A percentile compares a stretch with the other conserved stretches of the same genome.
phyloP scores from a whole-genome alignment of 2,888 invertebrate species.

The Himalopsyche tibetana region DNA sequence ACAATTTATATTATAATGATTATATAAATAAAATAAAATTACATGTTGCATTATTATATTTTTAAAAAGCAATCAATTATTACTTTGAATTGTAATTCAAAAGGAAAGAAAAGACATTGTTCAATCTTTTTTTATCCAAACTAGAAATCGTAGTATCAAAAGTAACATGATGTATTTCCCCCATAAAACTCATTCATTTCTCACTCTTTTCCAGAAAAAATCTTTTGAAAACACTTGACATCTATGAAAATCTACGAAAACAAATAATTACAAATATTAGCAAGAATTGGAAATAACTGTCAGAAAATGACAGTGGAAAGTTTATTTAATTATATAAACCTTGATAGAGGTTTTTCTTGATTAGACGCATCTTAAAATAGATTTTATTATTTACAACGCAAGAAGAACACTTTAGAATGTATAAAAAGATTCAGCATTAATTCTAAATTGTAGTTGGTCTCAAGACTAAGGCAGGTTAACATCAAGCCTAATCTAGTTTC shows the following conservation, averaged over 20 bases:
- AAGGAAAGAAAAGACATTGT: no score
- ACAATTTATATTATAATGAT: no score
- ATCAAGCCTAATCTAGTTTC: conserved; percentile 39
- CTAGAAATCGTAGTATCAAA: no score
- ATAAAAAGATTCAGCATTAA: conserved; percentile 50
- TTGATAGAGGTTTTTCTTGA: neutral
- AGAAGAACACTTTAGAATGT: conserved; percentile 60
- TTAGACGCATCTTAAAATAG: conserved; percentile 38
- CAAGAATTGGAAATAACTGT: neutral
- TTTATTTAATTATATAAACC: neutral
- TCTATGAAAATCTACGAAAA: neutral
- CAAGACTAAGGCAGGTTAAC: conserved; percentile 61
- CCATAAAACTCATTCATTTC: no score
- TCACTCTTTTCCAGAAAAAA: no score
- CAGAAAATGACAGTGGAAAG: neutral
- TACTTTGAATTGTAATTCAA: no score
- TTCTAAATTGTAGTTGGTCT: conserved; percentile 62
- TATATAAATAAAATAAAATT: no score
- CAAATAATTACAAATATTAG: neutral
- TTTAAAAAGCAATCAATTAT: no score
- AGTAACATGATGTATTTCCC: no score
- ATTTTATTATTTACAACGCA: conserved; percentile 45
- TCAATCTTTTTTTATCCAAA: no score
- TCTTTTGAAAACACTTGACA: no score
- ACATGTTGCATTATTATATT: no score